Conservation (phyloP, 2,888 invertebrate species). For the Zonitis immaculata region DNA sequence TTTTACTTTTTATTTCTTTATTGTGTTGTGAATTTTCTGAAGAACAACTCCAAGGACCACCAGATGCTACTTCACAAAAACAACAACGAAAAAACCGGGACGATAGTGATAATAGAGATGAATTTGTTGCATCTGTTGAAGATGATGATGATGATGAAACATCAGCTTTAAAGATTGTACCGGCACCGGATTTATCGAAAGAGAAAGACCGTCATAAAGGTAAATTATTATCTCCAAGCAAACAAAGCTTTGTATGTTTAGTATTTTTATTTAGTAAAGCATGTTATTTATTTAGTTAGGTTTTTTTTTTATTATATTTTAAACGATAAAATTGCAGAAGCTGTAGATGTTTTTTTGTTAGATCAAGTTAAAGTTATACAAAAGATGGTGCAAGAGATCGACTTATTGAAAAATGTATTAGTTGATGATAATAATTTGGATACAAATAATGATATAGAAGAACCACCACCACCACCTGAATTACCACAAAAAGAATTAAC, state of each 20-base stretch:
- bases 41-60: slow-evolving; percentile 34
- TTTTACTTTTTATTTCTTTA: slow-evolving; percentile 32
- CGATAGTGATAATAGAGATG: slow-evolving; percentile 31
- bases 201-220: slow-evolving; percentile 43
- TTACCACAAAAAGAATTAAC: slow-evolving; percentile 52
- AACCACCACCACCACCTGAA: slow-evolving; percentile 52
- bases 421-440: slow-evolving; percentile 39
- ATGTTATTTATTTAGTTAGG: background rate
- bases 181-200: slow-evolving; percentile 46
- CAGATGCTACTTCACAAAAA: slow-evolving; percentile 15
- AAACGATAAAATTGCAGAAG: slow-evolving; percentile 32
- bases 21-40: slow-evolving; percentile 41
- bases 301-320: background rate
- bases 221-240: no score
- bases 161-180: slow-evolving; percentile 42
- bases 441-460: slow-evolving; percentile 51
- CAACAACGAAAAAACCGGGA: slow-evolving; percentile 15
- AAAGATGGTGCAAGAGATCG: slow-evolving; percentile 50
- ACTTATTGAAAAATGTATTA: slow-evolving; percentile 43
- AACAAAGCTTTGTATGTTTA: no score
- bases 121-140: slow-evolving; percentile 38
- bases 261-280: background rate
- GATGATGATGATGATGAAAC: slow-evolving; percentile 39
- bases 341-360: slow-evolving; percentile 40
- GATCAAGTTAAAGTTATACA: slow-evolving; percentile 46